These are phyloP conservation scores for Tringa solitaria DNA, from an alignment of 2,113 vertebrate genomes.

Conservation along the genomic window DNA sequence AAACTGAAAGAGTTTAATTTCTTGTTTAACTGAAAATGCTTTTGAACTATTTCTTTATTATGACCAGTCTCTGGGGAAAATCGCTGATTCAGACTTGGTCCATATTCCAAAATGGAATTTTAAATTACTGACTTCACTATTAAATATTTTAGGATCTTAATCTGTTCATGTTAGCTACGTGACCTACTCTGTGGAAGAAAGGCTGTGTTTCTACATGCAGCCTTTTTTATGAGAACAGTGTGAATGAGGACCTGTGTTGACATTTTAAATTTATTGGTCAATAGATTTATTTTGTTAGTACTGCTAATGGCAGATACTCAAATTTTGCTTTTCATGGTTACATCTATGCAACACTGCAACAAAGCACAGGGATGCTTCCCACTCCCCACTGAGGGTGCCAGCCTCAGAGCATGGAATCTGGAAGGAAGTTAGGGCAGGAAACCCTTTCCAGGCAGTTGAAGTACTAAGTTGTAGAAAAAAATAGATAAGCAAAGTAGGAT, in stretches of 20 bases:
- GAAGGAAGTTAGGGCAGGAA: neutral
- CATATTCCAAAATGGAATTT: neutral
- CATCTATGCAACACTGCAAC: neutral
- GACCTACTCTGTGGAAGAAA: neutral
- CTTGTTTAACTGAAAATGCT: neutral
- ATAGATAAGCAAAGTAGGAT: neutral
- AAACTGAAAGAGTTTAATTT: neutral
- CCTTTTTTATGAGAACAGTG: neutral
- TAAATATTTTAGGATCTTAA: slow-evolving; percentile 5
- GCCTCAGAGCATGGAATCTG: neutral
- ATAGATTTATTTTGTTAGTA: neutral
- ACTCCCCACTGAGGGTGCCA: neutral
- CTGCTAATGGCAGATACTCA: neutral
- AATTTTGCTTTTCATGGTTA: neutral
- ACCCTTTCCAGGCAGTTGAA: neutral
- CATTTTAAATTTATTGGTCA: neutral
- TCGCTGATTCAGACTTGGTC: neutral
- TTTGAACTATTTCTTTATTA: neutral
- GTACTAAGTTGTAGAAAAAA: neutral
- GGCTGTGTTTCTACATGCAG: neutral
- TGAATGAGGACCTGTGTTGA: neutral
- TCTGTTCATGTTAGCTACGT: neutral
- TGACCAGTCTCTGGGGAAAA: neutral
- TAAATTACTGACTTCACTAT: neutral
- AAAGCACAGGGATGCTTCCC: neutral